Percentiles rank a stretch among this genome's conserved stretches.
These are phyloP conservation scores for Drosophila mayaguana DNA, from an alignment of 2,888 invertebrate genomes.

Conservation along the genomic window DNA sequence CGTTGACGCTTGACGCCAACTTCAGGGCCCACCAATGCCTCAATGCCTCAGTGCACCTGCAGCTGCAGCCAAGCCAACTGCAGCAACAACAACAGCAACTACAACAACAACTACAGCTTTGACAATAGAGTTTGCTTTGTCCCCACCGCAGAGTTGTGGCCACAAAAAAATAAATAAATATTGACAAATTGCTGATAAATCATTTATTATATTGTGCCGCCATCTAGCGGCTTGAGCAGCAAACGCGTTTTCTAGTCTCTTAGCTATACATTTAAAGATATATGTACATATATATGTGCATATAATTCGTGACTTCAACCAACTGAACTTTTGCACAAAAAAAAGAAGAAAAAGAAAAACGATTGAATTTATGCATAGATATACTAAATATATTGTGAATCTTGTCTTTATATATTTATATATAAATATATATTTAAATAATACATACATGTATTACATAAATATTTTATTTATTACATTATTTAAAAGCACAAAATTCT, in stretches of 20 bases:
- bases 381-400: no score
- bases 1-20: slow-evolving; percentile 70
- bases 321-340: background rate
- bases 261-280: background rate
- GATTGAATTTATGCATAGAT: background rate
- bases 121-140: slow-evolving; percentile 18
- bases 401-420: no score
- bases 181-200: slow-evolving; percentile 54
- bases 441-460: no score
- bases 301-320: background rate
- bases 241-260: background rate
- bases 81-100: slow-evolving; percentile 14
- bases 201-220: slow-evolving; percentile 39
- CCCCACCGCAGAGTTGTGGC: slow-evolving; percentile 35
- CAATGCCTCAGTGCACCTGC: slow-evolving; percentile 46
- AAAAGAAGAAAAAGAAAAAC: no score
- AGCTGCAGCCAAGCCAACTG: slow-evolving; percentile 17
- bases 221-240: slow-evolving; percentile 30
- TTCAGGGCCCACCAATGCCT: slow-evolving; percentile 41
- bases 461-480: no score
- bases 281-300: no score
- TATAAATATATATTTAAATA: no score
- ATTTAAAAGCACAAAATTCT: no score
- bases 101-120: slow-evolving; percentile 8
- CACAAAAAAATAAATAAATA: slow-evolving; percentile 34